Evolutionary conservation across 2,888 invertebrate genomes (phyloP), one percentile per base, ranked within the genome.

Genomic region (Alsophila aescularia): DNA sequence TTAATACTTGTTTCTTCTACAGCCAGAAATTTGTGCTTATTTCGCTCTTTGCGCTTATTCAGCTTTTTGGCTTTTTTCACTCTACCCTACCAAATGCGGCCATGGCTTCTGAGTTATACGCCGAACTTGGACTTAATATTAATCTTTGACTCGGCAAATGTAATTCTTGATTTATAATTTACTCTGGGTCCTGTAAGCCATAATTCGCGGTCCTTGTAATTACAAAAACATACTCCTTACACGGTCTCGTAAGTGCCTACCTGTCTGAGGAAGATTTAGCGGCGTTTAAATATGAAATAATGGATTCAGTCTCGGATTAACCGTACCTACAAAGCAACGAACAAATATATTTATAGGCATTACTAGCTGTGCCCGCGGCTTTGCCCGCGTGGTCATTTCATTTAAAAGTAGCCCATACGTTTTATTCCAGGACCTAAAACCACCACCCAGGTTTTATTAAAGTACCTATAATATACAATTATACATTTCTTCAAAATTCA

Each of bases 101-200:
- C 69, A 74, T 71, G 69, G 69, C 74, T 70, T 60, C 72, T 83
- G 78, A 83, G 81, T 83, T 80, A 85, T 83, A 72, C 29, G 39
- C 12, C n/a, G 62, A 73, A 71, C 45, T 34, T 34, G 67, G 64
- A 67, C 58, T 63, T 67, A 61, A 65, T 58, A 63, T 66, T 67
- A 42, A 43, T 67, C 61, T 60, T 62, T 57, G 57, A 62, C 58
- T 16, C 15, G n/a, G 24, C 18, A 32, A 24, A 27, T 45, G 34
- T 52, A 39, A 48, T 41, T 43, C 27, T 36, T 36, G 41, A 45
- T 51, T 45, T 45, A 50, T 50, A 48, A 55, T 50, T 48, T 40
- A 32, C 24, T 24, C n/a, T 16, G 27, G 36, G 29, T 43, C 43
- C 52, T 36, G 40, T 34, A 39, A n/a, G 44, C 14, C 35, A 40